Evolutionary conservation across 2,888 invertebrate genomes (phyloP), one percentile per base, ranked within the genome.

Genomic region (Drosophila cyrtoloma): DNA sequence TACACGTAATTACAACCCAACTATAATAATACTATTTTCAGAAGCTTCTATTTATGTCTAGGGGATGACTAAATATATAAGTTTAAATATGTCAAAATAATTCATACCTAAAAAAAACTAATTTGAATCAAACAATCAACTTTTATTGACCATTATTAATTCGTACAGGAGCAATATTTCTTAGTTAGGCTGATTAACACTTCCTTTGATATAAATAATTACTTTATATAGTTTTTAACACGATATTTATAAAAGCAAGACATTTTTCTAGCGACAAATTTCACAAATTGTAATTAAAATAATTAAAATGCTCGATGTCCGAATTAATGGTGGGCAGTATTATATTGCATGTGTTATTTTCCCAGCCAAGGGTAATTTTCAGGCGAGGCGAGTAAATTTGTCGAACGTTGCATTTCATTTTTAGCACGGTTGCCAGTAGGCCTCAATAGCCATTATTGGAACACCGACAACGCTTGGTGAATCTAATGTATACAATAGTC

Each of bases 401-500:
- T 39, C 33, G 16, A 28, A 52, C 22, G 28, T 42, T 42, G 61
- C 35, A 42, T 60, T 39, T 42, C n/a, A 52, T 56, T 79, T 69
- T 44, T 22, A 55, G 63, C 44, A 37, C 22, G n/a, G 33, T 22
- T 68, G 7, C 14, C n/a, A 39, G 30, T 22, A n/a, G 5, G 57
- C 30, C 14, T 6, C 30, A n/a, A 16, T 28, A 28, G 32, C 16
- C 32, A 39, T 32, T 28, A 19, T 26, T 19, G 2, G 33, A 14
- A 65, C 35, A 26, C 55, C 35, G 12, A 14, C 30, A 44, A n/a
- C 42, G 37, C n/a, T 50, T 28, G 14, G 4, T 53, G 19, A 42
- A 9, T 56, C 32, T 55, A 63, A 63, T 47, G 26, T 70, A 59
- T 71, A 62, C 59, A 64, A 69, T 60, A 64, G 5, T 68, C 30